phyloP scores from a whole-genome alignment of 2,113 vertebrate species.

The Solea solea region DNA sequence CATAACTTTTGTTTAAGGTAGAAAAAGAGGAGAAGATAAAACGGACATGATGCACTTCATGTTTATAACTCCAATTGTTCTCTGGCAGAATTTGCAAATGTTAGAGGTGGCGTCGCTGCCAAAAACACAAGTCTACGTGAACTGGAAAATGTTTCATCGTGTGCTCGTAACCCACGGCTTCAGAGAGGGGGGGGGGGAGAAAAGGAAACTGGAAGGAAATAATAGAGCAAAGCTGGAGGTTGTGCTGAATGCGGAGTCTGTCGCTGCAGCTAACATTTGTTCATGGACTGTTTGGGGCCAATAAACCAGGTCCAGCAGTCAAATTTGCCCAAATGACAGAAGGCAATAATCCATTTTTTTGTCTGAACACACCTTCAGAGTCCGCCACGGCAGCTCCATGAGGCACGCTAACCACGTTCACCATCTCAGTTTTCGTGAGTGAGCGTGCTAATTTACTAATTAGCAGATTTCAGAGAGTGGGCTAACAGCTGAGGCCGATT shows the following conservation, averaged over 20 bases:
- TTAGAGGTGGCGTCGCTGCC: background rate
- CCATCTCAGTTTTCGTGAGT: too few relatives aligned
- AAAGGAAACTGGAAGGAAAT: background rate
- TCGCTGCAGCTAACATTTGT: background rate
- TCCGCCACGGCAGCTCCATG: too few relatives aligned
- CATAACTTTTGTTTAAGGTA: background rate
- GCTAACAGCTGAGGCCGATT: too few relatives aligned
- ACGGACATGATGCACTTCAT: too few relatives aligned
- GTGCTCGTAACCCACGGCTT: background rate
- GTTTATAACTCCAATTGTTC: background rate
- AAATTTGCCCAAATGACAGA: background rate
- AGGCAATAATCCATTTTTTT: background rate
- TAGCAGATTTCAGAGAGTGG: too few relatives aligned
- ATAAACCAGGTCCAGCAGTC: background rate
- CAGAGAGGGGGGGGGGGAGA: background rate
- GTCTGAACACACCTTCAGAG: background rate
- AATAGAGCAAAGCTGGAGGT: background rate
- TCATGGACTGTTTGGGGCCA: background rate
- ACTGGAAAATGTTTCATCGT: background rate
- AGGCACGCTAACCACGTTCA: too few relatives aligned
- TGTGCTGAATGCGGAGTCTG: background rate
- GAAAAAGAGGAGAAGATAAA: background rate
- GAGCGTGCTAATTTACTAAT: too few relatives aligned
- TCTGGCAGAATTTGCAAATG: background rate
- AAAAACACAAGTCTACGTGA: background rate